Evolutionary conservation across 2,888 invertebrate genomes (phyloP).

Genomic region (Rhagophthalmus giganteus): DNA sequence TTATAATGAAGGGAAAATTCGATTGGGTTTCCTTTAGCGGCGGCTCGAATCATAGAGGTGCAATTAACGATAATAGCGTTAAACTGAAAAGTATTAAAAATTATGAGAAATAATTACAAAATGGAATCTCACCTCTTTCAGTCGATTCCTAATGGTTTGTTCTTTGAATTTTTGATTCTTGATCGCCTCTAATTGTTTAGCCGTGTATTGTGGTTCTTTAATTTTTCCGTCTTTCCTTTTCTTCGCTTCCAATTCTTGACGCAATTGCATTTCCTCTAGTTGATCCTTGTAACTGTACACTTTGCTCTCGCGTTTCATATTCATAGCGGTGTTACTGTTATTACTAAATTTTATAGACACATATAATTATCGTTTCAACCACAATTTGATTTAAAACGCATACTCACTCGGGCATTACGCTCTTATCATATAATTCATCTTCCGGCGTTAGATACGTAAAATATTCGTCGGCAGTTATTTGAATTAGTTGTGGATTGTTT

Average conservation of each 20-base stretch:
- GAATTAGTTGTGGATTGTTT: slow-evolving; percentile 66
- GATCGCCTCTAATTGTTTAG: slow-evolving; percentile 91
- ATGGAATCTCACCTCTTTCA: slow-evolving; percentile 61
- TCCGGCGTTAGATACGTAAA: slow-evolving; percentile 82
- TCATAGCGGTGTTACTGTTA: slow-evolving; percentile 63
- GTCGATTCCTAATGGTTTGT: slow-evolving; percentile 69
- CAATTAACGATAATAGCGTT: slow-evolving; percentile 53
- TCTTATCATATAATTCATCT: slow-evolving; percentile 89
- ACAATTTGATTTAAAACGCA: not conserved
- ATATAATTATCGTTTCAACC: not conserved
- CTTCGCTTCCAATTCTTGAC: slow-evolving; percentile 92
- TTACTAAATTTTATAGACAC: slow-evolving; percentile 46
- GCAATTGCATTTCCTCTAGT: slow-evolving; percentile 87
- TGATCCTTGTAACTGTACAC: slow-evolving; percentile 97
- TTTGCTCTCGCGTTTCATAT: slow-evolving; percentile 94
- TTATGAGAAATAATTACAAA: not conserved
- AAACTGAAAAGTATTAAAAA: slow-evolving; percentile 45
- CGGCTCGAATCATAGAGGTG: slow-evolving; percentile 58
- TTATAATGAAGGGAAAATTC: slow-evolving; percentile 61
- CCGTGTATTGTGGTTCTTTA: slow-evolving; percentile 72
- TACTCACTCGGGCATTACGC: slow-evolving; percentile 66
- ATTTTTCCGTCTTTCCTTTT: slow-evolving; percentile 76
- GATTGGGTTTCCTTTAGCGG: slow-evolving; percentile 59
- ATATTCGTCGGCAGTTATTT: slow-evolving; percentile 78
- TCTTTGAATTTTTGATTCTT: slow-evolving; percentile 87